Percentiles rank a stretch among this genome's conserved stretches.
phyloP scores from a whole-genome alignment of 2,888 invertebrate species.

The Leucophenga maculata region DNA sequence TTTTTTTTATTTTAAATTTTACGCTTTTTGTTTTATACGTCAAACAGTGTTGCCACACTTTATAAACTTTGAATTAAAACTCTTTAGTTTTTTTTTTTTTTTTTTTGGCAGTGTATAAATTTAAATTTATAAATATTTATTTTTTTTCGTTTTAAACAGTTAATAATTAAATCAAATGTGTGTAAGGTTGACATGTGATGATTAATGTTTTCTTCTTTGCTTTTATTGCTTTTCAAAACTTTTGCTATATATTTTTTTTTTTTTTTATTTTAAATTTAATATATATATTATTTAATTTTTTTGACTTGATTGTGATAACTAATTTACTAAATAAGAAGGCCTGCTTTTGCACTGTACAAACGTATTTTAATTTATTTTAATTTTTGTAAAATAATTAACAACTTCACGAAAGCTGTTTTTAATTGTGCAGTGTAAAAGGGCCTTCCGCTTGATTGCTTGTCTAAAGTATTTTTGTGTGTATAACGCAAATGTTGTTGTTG shows the following conservation, averaged over 20 bases:
- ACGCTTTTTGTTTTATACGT: not conserved
- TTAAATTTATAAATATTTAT: constrained; percentile 23
- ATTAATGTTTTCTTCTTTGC: not conserved
- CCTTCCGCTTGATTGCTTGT: constrained; percentile 10
- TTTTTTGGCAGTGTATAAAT: constrained; percentile 44
- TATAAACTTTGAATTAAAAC: constrained; percentile 19
- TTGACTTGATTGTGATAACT: constrained; percentile 34
- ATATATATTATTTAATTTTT: constrained; percentile 10
- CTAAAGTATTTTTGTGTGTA: not conserved
- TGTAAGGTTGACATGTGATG: constrained; percentile 2
- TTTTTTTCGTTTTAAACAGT: constrained; percentile 26
- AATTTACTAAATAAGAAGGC: not conserved
- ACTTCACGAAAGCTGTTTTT: too few species aligned
- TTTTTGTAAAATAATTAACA: too few species aligned
- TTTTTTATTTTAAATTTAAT: constrained; percentile 34
- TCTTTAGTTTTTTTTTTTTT: constrained; percentile 27
- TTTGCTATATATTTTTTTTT: constrained; percentile 31
- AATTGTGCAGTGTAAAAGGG: not conserved
- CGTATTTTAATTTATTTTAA: too few species aligned
- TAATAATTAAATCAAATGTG: constrained; percentile 11
- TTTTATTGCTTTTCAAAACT: constrained; percentile 27
- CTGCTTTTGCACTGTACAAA: too few species aligned
- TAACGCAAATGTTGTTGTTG: not conserved
- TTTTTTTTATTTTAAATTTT: not conserved
- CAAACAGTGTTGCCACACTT: constrained; percentile 28